These are phyloP conservation scores for Agrotis segetum DNA, from an alignment of 2,888 invertebrate species.

Conservation along the genomic window DNA sequence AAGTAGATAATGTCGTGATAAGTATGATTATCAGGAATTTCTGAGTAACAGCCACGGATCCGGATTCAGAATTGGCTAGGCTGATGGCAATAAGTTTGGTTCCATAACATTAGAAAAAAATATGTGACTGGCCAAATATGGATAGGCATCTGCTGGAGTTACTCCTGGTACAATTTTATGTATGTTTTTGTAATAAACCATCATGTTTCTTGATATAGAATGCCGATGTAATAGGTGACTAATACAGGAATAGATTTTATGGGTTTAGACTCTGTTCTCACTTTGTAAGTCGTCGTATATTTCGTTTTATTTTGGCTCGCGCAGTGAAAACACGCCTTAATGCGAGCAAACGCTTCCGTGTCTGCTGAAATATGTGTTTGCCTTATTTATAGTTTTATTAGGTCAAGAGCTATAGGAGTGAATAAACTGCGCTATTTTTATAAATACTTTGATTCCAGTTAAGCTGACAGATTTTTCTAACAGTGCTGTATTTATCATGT, in stretches of 20 bases:
- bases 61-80: too few species aligned
- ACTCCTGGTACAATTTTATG: neutral
- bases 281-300: slow-evolving; percentile 29
- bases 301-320: slow-evolving; percentile 44
- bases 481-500: neutral
- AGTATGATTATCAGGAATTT: slow-evolving; percentile 8
- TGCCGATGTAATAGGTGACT: neutral
- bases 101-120: too few species aligned
- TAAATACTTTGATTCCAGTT: neutral
- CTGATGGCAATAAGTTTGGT: neutral
- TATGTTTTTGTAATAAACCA: neutral
- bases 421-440: slow-evolving; percentile 35
- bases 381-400: slow-evolving; percentile 55
- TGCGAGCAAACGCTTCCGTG: slow-evolving; percentile 46
- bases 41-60: neutral
- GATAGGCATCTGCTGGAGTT: neutral
- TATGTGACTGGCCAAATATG: too few species aligned
- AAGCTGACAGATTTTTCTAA: neutral
- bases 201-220: neutral
- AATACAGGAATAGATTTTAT: slow-evolving; percentile 48
- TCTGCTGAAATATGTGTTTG: slow-evolving; percentile 44
- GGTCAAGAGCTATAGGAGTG: slow-evolving; percentile 48
- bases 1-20: slow-evolving; percentile 1
- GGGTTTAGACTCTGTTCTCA: slow-evolving; percentile 11
- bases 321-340: slow-evolving; percentile 33